phyloP scores from a whole-genome alignment of 2,113 vertebrate species.

The Philantomba maxwellii region DNA sequence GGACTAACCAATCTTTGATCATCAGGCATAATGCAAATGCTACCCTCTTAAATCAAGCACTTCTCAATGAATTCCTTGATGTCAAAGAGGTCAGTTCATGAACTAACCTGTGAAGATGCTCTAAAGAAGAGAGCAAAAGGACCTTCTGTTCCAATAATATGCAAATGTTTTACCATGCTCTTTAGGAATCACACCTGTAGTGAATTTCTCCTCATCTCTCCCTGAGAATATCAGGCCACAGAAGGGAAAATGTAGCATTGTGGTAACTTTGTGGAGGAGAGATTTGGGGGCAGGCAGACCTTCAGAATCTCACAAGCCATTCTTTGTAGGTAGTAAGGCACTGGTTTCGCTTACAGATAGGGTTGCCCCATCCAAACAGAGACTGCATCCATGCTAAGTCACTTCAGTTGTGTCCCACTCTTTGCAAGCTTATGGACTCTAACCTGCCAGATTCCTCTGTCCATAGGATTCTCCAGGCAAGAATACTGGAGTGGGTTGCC shows the following conservation, averaged over 20 bases:
- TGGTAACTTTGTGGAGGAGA: background rate
- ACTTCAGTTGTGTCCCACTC: background rate
- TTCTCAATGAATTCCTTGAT: background rate
- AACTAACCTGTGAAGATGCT: background rate
- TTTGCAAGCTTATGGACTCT: background rate
- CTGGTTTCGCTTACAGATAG: background rate
- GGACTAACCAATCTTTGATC: background rate
- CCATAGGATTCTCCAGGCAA: background rate
- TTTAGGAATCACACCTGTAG: background rate
- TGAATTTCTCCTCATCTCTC: background rate
- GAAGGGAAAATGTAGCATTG: background rate
- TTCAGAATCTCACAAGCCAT: background rate
- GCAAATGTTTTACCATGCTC: background rate
- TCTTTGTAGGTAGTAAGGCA: background rate
- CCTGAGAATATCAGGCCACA: background rate
- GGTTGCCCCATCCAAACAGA: background rate
- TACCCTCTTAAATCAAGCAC: background rate
- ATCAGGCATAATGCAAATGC: background rate
- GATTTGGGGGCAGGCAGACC: background rate
- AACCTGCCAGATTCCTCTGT: background rate
- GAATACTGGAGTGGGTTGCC: background rate
- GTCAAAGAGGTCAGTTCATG: background rate
- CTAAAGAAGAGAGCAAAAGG: background rate
- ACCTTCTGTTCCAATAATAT: background rate
- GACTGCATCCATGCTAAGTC: background rate